Evolutionary conservation across 2,113 vertebrate genomes (phyloP).

Genomic region (Heterochromis multidens): DNA sequence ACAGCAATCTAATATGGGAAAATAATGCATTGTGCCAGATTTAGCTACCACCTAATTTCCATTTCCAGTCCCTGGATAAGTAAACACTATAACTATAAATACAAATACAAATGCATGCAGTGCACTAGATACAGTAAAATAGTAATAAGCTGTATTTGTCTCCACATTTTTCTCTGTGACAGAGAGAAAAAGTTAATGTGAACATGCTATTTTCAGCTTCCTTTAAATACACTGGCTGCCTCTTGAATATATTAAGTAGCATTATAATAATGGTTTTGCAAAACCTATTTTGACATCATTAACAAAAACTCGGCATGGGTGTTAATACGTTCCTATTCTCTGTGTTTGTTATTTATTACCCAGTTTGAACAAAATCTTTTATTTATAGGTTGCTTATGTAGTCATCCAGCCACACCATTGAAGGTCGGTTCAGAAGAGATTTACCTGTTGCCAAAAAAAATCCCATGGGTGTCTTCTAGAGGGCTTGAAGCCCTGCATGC

Average conservation of each 20-base stretch:
- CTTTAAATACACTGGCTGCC: background rate
- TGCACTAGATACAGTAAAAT: background rate
- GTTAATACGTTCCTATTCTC: background rate
- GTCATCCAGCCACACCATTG: background rate
- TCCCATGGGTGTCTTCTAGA: background rate
- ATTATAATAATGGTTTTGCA: background rate
- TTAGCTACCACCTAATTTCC: background rate
- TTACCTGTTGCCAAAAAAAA: conserved; percentile 22
- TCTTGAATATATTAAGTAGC: background rate
- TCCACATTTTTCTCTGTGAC: background rate
- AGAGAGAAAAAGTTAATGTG: conserved; percentile 13
- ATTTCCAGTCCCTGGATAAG: background rate
- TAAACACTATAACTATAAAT: background rate
- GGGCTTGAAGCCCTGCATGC: conserved; percentile 14
- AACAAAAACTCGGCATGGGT: background rate
- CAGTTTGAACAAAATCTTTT: background rate
- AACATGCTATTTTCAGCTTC: background rate
- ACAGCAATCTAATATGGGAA: background rate
- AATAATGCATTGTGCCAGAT: background rate
- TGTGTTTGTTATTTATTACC: background rate
- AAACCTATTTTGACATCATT: background rate
- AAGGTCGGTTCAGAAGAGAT: background rate
- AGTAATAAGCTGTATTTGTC: background rate
- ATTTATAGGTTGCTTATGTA: background rate
- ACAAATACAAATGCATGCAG: background rate